Evolutionary conservation across 2,888 invertebrate genomes (phyloP), one percentile per base, ranked within the genome.

Genomic region (Melanostoma mellinum): DNA sequence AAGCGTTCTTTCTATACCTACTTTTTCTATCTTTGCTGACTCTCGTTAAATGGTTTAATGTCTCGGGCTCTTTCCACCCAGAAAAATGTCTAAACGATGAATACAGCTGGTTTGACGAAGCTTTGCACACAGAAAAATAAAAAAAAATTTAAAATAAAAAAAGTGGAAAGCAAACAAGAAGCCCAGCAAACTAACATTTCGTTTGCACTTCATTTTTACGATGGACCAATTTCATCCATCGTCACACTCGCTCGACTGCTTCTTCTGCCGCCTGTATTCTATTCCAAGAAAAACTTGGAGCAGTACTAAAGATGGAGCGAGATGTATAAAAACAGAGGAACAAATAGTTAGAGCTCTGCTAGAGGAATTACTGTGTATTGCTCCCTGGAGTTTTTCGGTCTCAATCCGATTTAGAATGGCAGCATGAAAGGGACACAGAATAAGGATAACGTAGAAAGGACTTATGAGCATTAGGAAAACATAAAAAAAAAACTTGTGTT

Each of bases 181-280:
- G 53, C 46, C 55, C 33, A 68, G 75, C 58, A 67, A 65, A 73
- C 77, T 76, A 82, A 73, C 82, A 69, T 78, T 82, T 74, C 65
- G 82, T 78, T 82, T 82, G 78, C 82, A 82, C 82, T 82, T 78
- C 68, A 82, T 73, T 82, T 75, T 82, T 78, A 78, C 82, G 82
- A 78, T 74, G 77, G 69, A 82, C 69, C 78, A 78, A 82, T 82
- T 82, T 73, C 68, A 77, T 78, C 73, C 78, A 78, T 78, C 77
- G 77, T 68, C 73, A 73, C 72, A 69, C 73, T 73, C 73, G 46
- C 63, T 65, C 56, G 40, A 32, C 56, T 20, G 53, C 50, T 46
- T 20, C 50, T 20, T 55, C 50, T 67, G 20, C 20, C 20, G 20
- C 20, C 20, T 20, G 20, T 20, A 20, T 55, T 58, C 48, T 30